These are phyloP conservation scores for Amblyopsis hoosieri DNA, from an alignment of 2,797 vertebrate genomes.

Conservation along the genomic window DNA sequence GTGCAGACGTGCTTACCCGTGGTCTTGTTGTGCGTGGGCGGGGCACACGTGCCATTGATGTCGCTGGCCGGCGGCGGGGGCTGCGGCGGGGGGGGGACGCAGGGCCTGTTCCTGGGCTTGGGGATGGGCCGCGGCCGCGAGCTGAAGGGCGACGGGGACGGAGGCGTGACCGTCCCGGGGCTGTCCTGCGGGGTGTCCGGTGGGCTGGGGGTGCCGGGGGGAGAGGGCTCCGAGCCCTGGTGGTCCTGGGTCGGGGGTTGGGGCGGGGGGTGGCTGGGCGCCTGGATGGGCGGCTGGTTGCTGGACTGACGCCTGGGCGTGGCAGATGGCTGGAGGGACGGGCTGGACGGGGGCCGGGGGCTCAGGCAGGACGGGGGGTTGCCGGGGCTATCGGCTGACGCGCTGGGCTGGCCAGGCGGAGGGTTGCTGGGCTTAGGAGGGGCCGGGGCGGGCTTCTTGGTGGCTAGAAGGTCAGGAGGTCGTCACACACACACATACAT, in stretches of 20 bases:
- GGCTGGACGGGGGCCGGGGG: constrained; percentile 77
- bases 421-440: constrained; percentile 93
- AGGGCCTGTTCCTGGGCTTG: constrained; percentile 91
- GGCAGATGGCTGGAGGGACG: constrained; percentile 76
- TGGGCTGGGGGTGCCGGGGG: constrained; percentile 86
- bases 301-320: constrained; percentile 85
- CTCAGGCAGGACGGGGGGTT: constrained; percentile 66
- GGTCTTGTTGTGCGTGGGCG: constrained; percentile 77
- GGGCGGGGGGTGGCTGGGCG: constrained; percentile 91
- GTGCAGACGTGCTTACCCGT: constrained; percentile 68
- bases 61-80: constrained; percentile 68
- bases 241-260: constrained; percentile 83
- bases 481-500: no score
- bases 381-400: constrained; percentile 52
- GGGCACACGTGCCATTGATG: constrained; percentile 64
- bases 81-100: constrained; percentile 89
- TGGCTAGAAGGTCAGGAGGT: constrained; percentile 69
- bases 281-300: constrained; percentile 87
- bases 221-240: constrained; percentile 76
- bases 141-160: constrained; percentile 69
- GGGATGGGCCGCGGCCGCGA: constrained; percentile 87
- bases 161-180: constrained; percentile 52
- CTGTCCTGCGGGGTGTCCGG: constrained; percentile 82
- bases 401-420: constrained; percentile 81
- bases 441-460: constrained; percentile 94